A percentile compares a stretch with the other conserved stretches of the same genome.
Conservation (phyloP, 2,888 invertebrate genomes). For the Mellilla xanthometata region DNA sequence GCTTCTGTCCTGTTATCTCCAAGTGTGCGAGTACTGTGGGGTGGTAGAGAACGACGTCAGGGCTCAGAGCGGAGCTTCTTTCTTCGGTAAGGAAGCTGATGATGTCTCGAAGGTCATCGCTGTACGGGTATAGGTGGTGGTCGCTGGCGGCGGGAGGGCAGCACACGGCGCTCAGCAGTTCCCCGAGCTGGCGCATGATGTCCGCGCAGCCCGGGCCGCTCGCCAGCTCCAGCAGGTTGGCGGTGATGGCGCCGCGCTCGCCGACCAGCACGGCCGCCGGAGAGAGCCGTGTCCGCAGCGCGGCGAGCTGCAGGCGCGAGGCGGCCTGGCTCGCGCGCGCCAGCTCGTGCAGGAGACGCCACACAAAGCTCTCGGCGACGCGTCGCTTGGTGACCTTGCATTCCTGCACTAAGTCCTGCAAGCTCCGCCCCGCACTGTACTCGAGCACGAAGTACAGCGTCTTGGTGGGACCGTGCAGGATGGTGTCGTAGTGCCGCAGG, state of each 20-base stretch:
- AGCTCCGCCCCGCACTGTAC: conserved; percentile 63
- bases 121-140: conserved; percentile 54
- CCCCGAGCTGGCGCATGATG: conserved; percentile 60
- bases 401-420: conserved; percentile 56
- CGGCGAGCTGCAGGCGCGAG: conserved; percentile 49
- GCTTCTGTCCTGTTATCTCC: conserved; percentile 47
- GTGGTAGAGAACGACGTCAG: conserved; percentile 71
- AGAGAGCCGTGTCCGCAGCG: conserved; percentile 57
- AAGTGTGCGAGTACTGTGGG: conserved; percentile 72
- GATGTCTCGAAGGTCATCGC: conserved; percentile 65
- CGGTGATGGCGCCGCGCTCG: conserved; percentile 57
- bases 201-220: conserved; percentile 27
- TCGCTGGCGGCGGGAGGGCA: conserved; percentile 40
- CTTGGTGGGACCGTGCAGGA: conserved; percentile 71
- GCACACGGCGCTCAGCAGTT: conserved; percentile 52
- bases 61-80: conserved; percentile 52
- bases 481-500: conserved; percentile 71
- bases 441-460: conserved; percentile 76
- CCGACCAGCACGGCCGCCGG: conserved; percentile 59
- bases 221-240: conserved; percentile 67
- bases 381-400: conserved; percentile 56
- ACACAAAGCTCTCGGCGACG: conserved; percentile 66
- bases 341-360: conserved; percentile 66
- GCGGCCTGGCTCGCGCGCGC: conserved; percentile 57
- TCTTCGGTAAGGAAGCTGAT: conserved; percentile 60